These are phyloP conservation scores for Odontomyia ornata DNA, from an alignment of 2,888 invertebrate genomes.

Conservation along the genomic window DNA sequence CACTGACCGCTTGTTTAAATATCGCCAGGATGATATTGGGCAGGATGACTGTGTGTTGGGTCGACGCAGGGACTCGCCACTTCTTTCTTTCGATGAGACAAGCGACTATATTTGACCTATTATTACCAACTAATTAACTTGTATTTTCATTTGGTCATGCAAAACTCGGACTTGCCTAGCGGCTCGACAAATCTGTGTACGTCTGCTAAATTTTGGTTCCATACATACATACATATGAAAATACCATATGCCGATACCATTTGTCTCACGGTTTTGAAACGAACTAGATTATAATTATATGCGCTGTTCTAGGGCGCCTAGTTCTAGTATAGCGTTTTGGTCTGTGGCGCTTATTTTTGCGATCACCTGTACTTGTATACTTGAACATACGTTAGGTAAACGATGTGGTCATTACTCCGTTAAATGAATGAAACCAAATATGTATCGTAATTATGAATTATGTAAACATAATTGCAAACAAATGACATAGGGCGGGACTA, in stretches of 20 bases:
- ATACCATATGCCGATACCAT: too few relatives aligned
- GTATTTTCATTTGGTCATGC: slow-evolving; percentile 30
- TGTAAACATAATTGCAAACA: slow-evolving; percentile 40
- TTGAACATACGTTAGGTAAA: not conserved
- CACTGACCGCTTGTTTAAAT: slow-evolving; percentile 21
- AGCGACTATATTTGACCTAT: not conserved
- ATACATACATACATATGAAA: too few relatives aligned
- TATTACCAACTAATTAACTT: slow-evolving; percentile 29
- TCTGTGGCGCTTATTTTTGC: not conserved
- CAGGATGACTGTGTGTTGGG: not conserved
- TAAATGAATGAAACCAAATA: slow-evolving; percentile 27
- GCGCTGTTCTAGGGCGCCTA: slow-evolving; percentile 9
- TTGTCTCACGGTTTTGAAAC: too few relatives aligned
- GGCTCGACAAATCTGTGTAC: not conserved
- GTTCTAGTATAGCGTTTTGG: not conserved
- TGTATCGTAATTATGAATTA: slow-evolving; percentile 37
- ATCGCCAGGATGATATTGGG: slow-evolving; percentile 5
- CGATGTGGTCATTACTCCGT: slow-evolving; percentile 1
- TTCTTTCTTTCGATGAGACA: not conserved
- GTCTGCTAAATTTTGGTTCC: not conserved
- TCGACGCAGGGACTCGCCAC: slow-evolving; percentile 41
- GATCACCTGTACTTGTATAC: not conserved
- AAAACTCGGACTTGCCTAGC: not conserved
- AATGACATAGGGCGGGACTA: slow-evolving; percentile 39
- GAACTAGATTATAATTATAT: not conserved